These are phyloP conservation scores for Drosophila ironensis DNA, from an alignment of 1,140 invertebrate species.

Conservation along the genomic window DNA sequence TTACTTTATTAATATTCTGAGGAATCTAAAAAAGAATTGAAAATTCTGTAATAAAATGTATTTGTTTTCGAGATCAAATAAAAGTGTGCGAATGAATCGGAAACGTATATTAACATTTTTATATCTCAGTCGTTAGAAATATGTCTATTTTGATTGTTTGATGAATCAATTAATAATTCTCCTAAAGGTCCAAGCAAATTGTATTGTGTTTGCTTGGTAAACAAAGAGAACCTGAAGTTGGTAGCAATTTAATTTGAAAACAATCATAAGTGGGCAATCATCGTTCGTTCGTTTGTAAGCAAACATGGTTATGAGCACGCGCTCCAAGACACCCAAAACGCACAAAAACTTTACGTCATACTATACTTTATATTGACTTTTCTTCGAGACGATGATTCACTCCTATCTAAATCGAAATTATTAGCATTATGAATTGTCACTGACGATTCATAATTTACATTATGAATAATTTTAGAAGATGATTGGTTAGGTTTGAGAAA, in stretches of 20 bases:
- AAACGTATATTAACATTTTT: conserved; percentile 1
- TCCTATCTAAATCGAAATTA: background rate
- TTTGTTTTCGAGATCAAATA: background rate
- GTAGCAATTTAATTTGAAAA: conserved; percentile 25
- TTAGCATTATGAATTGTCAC: conserved; percentile 22
- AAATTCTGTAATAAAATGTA: background rate
- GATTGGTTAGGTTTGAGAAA: too few relatives aligned
- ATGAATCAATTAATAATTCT: conserved; percentile 11
- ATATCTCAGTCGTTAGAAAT: background rate
- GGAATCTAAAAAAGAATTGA: too few relatives aligned
- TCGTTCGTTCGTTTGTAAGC: conserved; percentile 2
- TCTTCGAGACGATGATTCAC: conserved; percentile 23
- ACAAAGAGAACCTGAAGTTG: conserved; percentile 46
- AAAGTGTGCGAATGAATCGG: background rate
- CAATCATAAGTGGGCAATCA: conserved; percentile 39
- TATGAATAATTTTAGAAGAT: too few relatives aligned
- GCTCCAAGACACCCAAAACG: background rate
- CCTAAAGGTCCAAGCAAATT: conserved; percentile 6
- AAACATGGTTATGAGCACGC: conserved; percentile 34
- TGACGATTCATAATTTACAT: conserved; percentile 28
- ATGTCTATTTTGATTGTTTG: background rate
- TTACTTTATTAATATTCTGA: too few relatives aligned
- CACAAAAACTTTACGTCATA: conserved; percentile 27
- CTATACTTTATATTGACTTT: conserved; percentile 31
- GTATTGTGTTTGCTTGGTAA: conserved; percentile 33